Evolutionary conservation across 2,888 invertebrate species (phyloP).

Genomic region (Callosobruchus maculatus): DNA sequence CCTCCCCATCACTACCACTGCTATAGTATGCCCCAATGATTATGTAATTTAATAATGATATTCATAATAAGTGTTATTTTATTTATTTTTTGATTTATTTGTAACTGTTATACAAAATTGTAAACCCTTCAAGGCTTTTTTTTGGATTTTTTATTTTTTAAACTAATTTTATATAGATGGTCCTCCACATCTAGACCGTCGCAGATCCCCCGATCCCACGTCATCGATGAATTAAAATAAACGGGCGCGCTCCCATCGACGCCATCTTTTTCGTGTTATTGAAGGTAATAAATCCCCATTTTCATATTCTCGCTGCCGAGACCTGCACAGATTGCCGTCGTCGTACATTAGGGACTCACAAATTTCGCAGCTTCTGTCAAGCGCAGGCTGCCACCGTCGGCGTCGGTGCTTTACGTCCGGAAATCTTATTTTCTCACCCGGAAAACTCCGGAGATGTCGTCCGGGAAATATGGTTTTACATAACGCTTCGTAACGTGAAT

Average conservation of each 20-base stretch:
- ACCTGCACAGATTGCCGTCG: constrained; percentile 37
- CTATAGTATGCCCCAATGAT: too few relatives aligned
- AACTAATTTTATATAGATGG: too few relatives aligned
- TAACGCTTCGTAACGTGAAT: background rate
- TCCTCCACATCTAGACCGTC: background rate
- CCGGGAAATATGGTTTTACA: background rate
- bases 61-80: too few relatives aligned
- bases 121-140: too few relatives aligned
- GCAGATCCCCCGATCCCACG: background rate
- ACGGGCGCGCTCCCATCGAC: constrained; percentile 29
- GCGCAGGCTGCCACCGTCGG: constrained; percentile 35
- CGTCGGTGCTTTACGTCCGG: constrained; percentile 2
- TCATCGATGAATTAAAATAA: constrained; percentile 24
- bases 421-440: background rate
- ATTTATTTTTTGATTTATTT: too few relatives aligned
- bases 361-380: constrained; percentile 44
- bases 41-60: too few relatives aligned
- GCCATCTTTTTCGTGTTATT: constrained; percentile 39
- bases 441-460: background rate
- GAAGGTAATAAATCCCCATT: constrained; percentile 41
- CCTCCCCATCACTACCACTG: too few relatives aligned
- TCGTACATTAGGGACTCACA: constrained; percentile 40
- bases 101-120: too few relatives aligned
- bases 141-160: too few relatives aligned
- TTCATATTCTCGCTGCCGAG: constrained; percentile 41